phyloP scores from a whole-genome alignment of 1,140 invertebrate species.

The Pseudomyrmex concolor region DNA sequence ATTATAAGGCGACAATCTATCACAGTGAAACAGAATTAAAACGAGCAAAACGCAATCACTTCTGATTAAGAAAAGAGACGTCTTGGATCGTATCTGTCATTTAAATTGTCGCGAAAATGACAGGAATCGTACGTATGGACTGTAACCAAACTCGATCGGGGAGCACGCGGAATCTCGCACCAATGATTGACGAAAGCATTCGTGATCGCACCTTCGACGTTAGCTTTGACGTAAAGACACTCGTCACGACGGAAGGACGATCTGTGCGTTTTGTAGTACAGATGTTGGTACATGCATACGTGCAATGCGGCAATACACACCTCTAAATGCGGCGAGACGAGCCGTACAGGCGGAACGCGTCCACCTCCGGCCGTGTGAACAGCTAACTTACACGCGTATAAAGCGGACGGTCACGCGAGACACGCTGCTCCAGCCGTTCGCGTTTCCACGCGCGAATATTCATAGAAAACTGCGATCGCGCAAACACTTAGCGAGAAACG shows the following conservation, averaged over 20 bases:
- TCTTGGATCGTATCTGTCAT: conserved; percentile 61
- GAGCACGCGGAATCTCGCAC: background rate
- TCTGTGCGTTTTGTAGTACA: too few species aligned
- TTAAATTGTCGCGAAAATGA: conserved; percentile 65
- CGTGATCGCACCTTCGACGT: background rate
- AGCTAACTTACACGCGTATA: conserved; percentile 35
- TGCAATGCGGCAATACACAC: conserved; percentile 53
- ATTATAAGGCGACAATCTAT: background rate
- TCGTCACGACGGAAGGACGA: background rate
- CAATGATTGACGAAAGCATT: background rate
- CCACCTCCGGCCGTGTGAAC: conserved; percentile 29
- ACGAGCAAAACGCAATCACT: background rate
- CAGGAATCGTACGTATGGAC: background rate
- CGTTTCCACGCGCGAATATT: conserved; percentile 69
- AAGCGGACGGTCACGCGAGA: conserved; percentile 36
- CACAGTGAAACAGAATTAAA: background rate
- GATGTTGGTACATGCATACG: background rate
- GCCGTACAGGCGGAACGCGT: background rate
- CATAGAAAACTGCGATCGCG: conserved; percentile 65
- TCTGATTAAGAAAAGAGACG: conserved; percentile 6
- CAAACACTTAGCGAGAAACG: conserved; percentile 73
- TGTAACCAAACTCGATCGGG: conserved; percentile 38
- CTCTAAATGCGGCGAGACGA: conserved; percentile 57
- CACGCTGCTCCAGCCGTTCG: conserved; percentile 54
- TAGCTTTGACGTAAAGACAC: background rate